A percentile compares a stretch with the other conserved stretches of the same genome.
Conservation (phyloP, 2,888 invertebrate species). For the Pseudanteris insignis region DNA sequence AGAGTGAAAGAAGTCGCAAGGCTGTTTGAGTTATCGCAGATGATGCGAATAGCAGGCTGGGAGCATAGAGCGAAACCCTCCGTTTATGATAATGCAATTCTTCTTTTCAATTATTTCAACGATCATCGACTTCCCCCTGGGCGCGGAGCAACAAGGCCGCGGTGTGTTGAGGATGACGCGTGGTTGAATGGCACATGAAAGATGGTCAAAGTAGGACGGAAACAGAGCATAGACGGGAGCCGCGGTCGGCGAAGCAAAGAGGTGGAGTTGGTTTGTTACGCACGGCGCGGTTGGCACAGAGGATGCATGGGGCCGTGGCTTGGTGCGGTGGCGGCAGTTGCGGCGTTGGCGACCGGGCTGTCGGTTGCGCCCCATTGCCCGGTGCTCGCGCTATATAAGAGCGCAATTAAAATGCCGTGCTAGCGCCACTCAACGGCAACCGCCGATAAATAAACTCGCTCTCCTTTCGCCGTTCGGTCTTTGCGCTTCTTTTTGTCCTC, state of each 20-base stretch:
- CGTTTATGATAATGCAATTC: constrained; percentile 1
- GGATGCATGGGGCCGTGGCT: constrained; percentile 44
- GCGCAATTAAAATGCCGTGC: constrained; percentile 66
- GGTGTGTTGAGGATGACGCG: constrained; percentile 28
- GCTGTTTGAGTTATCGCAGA: too few relatives aligned
- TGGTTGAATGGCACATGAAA: constrained; percentile 39
- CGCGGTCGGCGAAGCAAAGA: constrained; percentile 22
- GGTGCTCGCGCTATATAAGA: constrained; percentile 54
- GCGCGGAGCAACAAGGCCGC: constrained; percentile 2
- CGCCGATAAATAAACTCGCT: constrained; percentile 65
- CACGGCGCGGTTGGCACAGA: constrained; percentile 45
- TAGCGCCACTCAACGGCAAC: constrained; percentile 66
- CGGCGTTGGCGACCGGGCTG: constrained; percentile 28
- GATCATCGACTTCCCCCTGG: background rate
- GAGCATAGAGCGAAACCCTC: background rate
- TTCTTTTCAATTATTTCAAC: constrained; percentile 1
- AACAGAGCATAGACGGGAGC: constrained; percentile 28
- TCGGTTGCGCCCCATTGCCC: constrained; percentile 42
- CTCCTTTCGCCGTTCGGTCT: constrained; percentile 39
- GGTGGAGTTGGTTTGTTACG: constrained; percentile 55
- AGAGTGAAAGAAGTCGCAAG: too few relatives aligned
- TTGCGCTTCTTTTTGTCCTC: constrained; percentile 41
- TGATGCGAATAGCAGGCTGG: too few relatives aligned
- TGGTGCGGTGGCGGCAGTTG: constrained; percentile 26
- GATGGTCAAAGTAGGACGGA: constrained; percentile 37